Conservation (phyloP, 92 coral and sea anemone genomes). For the Siderastrea siderea region DNA sequence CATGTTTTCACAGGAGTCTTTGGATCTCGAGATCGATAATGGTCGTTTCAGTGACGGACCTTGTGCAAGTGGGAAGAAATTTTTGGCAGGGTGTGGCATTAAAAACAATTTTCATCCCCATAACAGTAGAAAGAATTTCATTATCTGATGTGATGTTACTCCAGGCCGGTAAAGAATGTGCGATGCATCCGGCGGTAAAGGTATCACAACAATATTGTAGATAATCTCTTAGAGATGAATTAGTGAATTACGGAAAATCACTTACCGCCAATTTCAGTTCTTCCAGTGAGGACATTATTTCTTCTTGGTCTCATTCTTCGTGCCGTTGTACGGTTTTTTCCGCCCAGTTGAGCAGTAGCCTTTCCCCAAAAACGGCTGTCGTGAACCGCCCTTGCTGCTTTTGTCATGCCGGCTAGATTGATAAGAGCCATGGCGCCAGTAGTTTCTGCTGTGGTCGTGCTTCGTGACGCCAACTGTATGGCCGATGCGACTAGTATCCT, state of each 20-base stretch:
- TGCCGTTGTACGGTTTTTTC: constrained; percentile 12
- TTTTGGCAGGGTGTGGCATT: constrained; percentile 10
- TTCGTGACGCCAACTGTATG: constrained; percentile 6
- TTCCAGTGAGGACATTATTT: constrained; percentile 21
- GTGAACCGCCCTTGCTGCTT: not conserved
- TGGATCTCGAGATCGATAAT: constrained; percentile 7
- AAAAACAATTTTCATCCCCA: constrained; percentile 7
- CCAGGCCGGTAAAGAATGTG: constrained; percentile 33
- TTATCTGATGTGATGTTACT: constrained; percentile 13
- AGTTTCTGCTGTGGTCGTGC: not conserved
- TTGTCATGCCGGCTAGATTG: not conserved
- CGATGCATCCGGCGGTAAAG: constrained; percentile 29
- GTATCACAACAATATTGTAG: constrained; percentile 31
- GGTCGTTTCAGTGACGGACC: not conserved
- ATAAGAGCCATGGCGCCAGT: not conserved
- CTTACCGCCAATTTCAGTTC: constrained; percentile 8
- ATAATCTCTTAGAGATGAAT: not conserved
- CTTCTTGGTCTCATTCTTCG: constrained; percentile 9
- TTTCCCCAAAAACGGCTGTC: not conserved
- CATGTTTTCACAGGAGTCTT: not conserved
- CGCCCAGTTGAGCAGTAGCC: not conserved
- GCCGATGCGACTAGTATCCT: constrained; percentile 38
- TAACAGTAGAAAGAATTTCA: constrained; percentile 7
- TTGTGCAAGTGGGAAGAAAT: not conserved
- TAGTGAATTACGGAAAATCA: not conserved